Evolutionary conservation across 2,797 vertebrate genomes (phyloP).

Genomic region (Eulemur coronatus): DNA sequence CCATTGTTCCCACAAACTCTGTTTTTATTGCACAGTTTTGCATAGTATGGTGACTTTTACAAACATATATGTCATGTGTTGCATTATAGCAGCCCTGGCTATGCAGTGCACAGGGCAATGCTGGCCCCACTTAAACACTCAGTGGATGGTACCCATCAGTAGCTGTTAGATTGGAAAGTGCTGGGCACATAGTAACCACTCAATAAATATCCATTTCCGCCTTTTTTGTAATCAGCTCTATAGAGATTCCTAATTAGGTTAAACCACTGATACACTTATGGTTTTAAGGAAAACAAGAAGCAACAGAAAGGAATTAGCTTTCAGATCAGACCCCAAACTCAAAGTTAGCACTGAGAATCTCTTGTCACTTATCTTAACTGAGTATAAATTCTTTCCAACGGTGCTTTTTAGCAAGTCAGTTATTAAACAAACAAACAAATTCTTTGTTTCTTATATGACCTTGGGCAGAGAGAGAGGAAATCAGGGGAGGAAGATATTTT

Average conservation of each 20-base stretch:
- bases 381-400: not conserved
- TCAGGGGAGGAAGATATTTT: not conserved
- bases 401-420: not conserved
- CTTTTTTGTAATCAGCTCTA: not conserved
- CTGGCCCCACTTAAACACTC: not conserved
- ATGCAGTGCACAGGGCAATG: not conserved
- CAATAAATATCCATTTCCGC: not conserved
- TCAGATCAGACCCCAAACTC: not conserved
- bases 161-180: not conserved
- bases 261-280: not conserved
- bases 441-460: not conserved
- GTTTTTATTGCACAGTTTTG: not conserved
- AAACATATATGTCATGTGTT: not conserved
- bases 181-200: not conserved
- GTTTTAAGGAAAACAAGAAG: not conserved
- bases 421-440: not conserved
- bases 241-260: not conserved
- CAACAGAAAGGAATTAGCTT: not conserved
- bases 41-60: not conserved
- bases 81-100: not conserved
- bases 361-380: not conserved
- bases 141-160: not conserved
- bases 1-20: not conserved
- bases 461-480: not conserved
- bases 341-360: not conserved